Evolutionary conservation across 23 tunicate genomes (phyloP).

Genomic region (Pegea sp.): DNA sequence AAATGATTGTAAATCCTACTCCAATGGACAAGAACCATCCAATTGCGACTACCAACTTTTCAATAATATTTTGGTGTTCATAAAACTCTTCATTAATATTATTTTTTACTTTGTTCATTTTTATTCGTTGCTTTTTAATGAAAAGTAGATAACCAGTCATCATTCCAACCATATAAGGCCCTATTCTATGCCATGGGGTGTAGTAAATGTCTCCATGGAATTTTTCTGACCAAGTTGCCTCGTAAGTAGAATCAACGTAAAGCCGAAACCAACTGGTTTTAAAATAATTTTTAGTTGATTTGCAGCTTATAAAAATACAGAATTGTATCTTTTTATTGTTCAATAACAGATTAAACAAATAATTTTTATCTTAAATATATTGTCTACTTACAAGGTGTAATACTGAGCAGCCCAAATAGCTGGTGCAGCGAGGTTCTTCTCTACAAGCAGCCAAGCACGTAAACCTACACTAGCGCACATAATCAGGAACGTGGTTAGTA

Average conservation of each 20-base stretch:
- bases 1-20: slow-evolving; percentile 17
- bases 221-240: slow-evolving; percentile 2
- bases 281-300: background rate
- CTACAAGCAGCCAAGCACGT: too few relatives aligned
- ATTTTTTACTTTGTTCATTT: slow-evolving; percentile 31
- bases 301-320: background rate
- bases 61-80: too few relatives aligned
- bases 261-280: background rate
- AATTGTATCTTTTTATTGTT: too few relatives aligned
- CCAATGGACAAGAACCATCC: slow-evolving; percentile 28
- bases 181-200: slow-evolving; percentile 56
- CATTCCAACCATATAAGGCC: slow-evolving; percentile 71
- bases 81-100: too few relatives aligned
- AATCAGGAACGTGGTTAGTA: too few relatives aligned
- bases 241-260: background rate
- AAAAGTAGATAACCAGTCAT: slow-evolving; percentile 42
- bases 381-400: too few relatives aligned
- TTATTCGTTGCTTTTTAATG: slow-evolving; percentile 9
- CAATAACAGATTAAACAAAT: too few relatives aligned
- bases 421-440: too few relatives aligned
- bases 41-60: slow-evolving; percentile 13
- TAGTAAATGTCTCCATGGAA: slow-evolving; percentile 18
- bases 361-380: too few relatives aligned
- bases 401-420: too few relatives aligned
- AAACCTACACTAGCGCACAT: too few relatives aligned